Conservation (phyloP, 2,797 vertebrate genomes). For the Chiloscyllium punctatum region DNA sequence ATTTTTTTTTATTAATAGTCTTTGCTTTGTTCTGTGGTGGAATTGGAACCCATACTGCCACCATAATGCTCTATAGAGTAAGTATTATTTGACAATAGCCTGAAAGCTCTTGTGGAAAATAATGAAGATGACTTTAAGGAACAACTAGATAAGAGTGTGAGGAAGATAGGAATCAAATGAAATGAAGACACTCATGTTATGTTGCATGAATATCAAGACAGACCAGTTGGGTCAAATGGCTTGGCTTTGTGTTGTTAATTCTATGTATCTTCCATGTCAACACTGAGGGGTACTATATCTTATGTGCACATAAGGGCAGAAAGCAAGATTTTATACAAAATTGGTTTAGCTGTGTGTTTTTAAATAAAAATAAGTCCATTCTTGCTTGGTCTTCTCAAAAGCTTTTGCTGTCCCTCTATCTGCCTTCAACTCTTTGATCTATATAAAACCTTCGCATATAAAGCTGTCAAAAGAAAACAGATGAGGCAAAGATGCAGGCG, state of each 20-base stretch:
- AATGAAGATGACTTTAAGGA: neutral
- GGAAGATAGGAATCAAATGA: neutral
- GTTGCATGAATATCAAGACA: neutral
- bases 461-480: slow-evolving; percentile 28
- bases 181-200: neutral
- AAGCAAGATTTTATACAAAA: neutral
- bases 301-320: neutral
- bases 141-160: neutral
- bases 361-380: neutral
- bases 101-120: neutral
- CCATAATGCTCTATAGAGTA: neutral
- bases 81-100: neutral
- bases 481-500: slow-evolving; percentile 13
- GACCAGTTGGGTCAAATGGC: neutral
- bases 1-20: no score
- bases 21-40: neutral
- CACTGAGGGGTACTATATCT: no score
- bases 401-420: neutral
- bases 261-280: neutral
- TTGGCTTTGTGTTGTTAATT: neutral
- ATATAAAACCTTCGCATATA: slow-evolving; percentile 19
- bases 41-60: neutral
- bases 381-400: neutral
- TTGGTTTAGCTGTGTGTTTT: neutral
- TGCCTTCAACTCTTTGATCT: slow-evolving; percentile 19